Conservation (phyloP, 2,888 invertebrate species). For the Cataglyphis altisquamis region DNA sequence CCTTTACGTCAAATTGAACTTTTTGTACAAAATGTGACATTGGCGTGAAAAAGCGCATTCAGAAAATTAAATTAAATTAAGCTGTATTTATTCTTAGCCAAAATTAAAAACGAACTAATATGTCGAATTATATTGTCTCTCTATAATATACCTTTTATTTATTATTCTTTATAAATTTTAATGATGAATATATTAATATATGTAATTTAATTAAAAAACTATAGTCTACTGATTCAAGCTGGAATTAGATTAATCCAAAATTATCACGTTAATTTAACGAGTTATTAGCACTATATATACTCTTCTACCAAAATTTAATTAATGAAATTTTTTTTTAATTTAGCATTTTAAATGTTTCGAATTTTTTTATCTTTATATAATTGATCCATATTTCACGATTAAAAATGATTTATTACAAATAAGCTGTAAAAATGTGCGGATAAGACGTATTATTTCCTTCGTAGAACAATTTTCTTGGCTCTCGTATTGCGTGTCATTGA, state of each 20-base stretch:
- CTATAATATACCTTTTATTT: slow-evolving; percentile 1
- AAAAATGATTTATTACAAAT: not conserved
- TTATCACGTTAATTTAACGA: not conserved
- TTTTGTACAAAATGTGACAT: not conserved
- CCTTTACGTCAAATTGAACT: not conserved
- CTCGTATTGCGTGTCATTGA: slow-evolving; percentile 9
- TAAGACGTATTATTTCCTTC: not conserved
- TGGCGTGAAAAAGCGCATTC: not conserved
- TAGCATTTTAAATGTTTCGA: not conserved
- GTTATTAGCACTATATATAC: not conserved
- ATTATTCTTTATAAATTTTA: not conserved
- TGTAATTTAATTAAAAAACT: not conserved
- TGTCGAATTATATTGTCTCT: too few species aligned
- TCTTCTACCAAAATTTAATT: not conserved
- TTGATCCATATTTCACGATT: not conserved
- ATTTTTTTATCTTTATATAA: not conserved
- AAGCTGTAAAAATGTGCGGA: not conserved
- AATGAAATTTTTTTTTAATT: not conserved
- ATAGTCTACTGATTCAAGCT: not conserved
- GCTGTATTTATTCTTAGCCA: not conserved
- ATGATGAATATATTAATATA: slow-evolving; percentile 6
- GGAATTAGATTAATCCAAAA: not conserved
- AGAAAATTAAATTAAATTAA: not conserved
- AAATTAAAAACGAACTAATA: not conserved
- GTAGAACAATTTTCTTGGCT: not conserved